Evolutionary conservation across 1,140 invertebrate species (phyloP).

Genomic region (Drosophila grimshawi): DNA sequence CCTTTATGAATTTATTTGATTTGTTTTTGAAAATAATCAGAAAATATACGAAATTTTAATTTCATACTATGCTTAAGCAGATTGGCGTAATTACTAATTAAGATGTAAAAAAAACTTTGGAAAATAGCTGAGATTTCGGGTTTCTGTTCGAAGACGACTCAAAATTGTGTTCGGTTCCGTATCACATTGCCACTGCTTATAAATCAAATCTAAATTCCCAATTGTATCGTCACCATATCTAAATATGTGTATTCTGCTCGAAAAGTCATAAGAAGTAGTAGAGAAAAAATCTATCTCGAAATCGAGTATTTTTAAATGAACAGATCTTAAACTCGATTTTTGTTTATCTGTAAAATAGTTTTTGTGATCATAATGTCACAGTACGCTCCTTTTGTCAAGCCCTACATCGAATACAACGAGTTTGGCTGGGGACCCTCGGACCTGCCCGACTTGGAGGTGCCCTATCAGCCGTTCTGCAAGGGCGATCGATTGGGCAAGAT

Average conservation of each 20-base stretch:
- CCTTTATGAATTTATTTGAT: too few species aligned
- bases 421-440: slow-evolving; percentile 97
- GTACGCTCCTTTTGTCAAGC: slow-evolving; percentile 71
- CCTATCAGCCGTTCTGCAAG: slow-evolving; percentile 99
- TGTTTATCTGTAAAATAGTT: not conserved
- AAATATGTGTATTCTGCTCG: not conserved
- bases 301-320: slow-evolving; percentile 1
- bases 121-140: too few species aligned
- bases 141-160: too few species aligned
- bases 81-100: too few species aligned
- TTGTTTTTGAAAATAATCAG: too few species aligned
- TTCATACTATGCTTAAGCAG: too few species aligned
- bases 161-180: not conserved
- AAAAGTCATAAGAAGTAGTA: slow-evolving; percentile 6
- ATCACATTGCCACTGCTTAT: not conserved
- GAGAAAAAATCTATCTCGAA: not conserved
- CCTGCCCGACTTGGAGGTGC: slow-evolving; percentile 97
- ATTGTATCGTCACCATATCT: not conserved
- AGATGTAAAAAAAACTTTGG: too few species aligned
- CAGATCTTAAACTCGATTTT: not conserved
- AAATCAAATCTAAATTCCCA: not conserved
- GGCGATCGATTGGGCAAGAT: slow-evolving; percentile 98
- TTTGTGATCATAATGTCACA: slow-evolving; percentile 19
- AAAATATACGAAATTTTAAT: too few species aligned
- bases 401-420: slow-evolving; percentile 76